These are phyloP conservation scores for Zeus faber DNA, from an alignment of 2,113 vertebrate genomes.

Conservation along the genomic window DNA sequence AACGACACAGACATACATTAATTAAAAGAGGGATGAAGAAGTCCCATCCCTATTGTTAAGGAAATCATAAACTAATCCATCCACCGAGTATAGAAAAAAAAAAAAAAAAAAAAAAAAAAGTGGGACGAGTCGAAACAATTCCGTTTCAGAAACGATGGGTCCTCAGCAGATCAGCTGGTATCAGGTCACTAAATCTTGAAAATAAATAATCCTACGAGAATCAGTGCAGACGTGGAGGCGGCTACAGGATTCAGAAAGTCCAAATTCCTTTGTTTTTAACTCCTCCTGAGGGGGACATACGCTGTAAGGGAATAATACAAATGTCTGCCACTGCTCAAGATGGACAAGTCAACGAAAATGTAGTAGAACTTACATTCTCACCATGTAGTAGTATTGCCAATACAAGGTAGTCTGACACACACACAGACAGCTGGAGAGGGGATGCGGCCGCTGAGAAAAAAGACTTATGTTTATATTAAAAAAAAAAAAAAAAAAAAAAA, in stretches of 20 bases:
- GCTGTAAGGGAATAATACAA: too few relatives aligned
- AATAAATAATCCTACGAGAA: not conserved
- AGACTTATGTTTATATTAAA: conserved; percentile 2
- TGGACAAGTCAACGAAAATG: conserved; percentile 3
- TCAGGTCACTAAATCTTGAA: not conserved
- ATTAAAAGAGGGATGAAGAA: conserved; percentile 60
- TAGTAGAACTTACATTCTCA: conserved; percentile 15
- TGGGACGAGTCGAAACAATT: conserved; percentile 18
- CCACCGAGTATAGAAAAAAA: conserved; percentile 27
- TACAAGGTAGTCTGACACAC: conserved; percentile 33
- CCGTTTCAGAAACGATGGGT: not conserved
- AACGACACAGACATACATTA: conserved; percentile 40
- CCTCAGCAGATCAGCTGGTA: not conserved
- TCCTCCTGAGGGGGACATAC: too few relatives aligned
- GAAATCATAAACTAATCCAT: conserved; percentile 36
- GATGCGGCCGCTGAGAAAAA: conserved; percentile 3
- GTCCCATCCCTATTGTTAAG: conserved; percentile 48
- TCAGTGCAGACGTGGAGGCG: not conserved
- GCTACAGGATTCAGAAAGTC: not conserved
- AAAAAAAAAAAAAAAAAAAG: conserved; percentile 8
- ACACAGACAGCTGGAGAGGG: conserved; percentile 9
- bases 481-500: not conserved
- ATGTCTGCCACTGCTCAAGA: not conserved
- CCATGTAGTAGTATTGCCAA: conserved; percentile 5
- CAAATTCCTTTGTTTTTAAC: not conserved